Evolutionary conservation across 2,888 invertebrate species (phyloP), one percentile per base, ranked within the genome.

Genomic region (Cepaea hortensis): DNA sequence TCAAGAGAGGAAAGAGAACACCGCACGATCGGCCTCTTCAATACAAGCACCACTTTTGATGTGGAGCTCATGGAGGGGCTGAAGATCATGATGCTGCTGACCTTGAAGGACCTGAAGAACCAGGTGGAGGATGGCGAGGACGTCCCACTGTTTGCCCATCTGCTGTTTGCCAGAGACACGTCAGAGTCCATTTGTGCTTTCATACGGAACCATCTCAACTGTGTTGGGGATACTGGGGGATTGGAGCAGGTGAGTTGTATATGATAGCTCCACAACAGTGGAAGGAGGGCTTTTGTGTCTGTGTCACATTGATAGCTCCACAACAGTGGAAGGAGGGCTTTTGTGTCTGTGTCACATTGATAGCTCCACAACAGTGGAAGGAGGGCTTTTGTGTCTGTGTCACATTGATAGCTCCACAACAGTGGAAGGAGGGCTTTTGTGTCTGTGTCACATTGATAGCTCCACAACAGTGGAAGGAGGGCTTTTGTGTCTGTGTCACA

Each of bases 111-210:
- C 68, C 91, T 95, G 62, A 91, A 94, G 88, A 88, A 90, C 62
- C 91, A 90, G 79, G 87, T 61, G 62, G 89, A 90, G 48, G 91
- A 88, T 48, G 94, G 93, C 15, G 92, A 91, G 13, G 91, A 93
- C 65, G 92, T 94, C 46, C 95, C 95, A 4, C 91, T 94, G 68
- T 95, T 95, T 92, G 94, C 93, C 9, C 93, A 94, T 91, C 91
- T 94, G 82, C 91, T 95, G 91, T 95, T 95, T 91, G 94, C 95
- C 3, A 90, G 95, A 55, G 95, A 95, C 86, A 93, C 94, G 3
- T 95, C 95, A 3, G 89, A 90, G 70, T 91, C 87, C 72, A 93
- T 94, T 6, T 90, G 90, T 77, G 91, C 91, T 80, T 94, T 95
- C 84, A 91, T 95, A 87, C 90, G 90, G 79, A 95, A 95, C 88